Evolutionary conservation across 2,113 vertebrate genomes (phyloP).

Genomic region (Psettodes erumei): DNA sequence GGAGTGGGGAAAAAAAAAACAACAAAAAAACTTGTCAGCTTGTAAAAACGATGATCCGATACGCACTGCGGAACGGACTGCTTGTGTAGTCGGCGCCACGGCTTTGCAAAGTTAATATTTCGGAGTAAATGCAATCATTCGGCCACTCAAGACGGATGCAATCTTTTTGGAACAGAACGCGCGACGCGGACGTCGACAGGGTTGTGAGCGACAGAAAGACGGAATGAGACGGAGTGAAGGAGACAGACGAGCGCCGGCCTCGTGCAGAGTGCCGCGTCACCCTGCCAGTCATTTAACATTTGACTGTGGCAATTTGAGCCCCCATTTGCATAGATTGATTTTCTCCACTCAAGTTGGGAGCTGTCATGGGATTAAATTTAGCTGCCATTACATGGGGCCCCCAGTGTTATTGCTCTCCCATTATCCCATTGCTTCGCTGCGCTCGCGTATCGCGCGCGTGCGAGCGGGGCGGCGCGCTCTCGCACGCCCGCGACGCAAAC

Average conservation of each 20-base stretch:
- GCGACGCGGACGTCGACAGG: neutral
- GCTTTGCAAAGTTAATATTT: neutral
- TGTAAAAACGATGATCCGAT: neutral
- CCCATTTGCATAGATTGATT: constrained; percentile 75
- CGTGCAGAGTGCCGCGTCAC: constrained; percentile 7
- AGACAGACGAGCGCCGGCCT: constrained; percentile 9
- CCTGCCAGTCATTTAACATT: constrained; percentile 59
- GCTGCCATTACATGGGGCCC: constrained; percentile 61
- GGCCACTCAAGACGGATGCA: neutral
- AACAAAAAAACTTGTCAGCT: neutral
- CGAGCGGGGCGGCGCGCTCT: neutral
- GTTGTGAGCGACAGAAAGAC: neutral
- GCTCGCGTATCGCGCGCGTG: neutral
- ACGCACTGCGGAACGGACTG: neutral
- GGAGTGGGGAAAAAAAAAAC: neutral
- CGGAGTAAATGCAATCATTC: constrained; percentile 10
- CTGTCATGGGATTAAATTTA: constrained; percentile 75
- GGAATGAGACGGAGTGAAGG: constrained; percentile 12
- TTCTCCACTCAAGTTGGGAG: constrained; percentile 58
- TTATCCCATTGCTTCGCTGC: constrained; percentile 45
- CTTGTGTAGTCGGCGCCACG: neutral
- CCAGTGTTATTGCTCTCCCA: constrained; percentile 60
- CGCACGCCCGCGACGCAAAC: constrained; percentile 17
- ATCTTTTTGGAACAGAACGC: constrained; percentile 8
- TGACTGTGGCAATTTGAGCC: constrained; percentile 67